phyloP scores from a whole-genome alignment of 2,113 vertebrate genomes.

The Gobiocypris rarus region DNA sequence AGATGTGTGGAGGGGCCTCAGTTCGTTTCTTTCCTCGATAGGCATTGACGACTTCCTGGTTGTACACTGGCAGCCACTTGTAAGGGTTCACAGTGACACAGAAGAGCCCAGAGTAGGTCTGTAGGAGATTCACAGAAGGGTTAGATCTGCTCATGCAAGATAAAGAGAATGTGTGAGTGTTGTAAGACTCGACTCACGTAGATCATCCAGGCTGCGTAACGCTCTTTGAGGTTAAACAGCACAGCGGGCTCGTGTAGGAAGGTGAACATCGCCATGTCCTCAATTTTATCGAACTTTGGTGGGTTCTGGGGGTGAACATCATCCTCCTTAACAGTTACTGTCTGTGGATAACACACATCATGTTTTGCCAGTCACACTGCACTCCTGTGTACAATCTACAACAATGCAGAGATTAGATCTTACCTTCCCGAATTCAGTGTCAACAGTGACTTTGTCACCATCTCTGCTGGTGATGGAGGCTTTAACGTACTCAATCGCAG shows the following conservation, averaged over 20 bases:
- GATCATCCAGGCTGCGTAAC: slow-evolving; percentile 85
- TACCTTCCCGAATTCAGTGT: slow-evolving; percentile 80
- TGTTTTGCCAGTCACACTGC: no score
- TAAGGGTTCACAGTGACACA: slow-evolving; percentile 49
- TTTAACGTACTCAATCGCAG: slow-evolving; percentile 77
- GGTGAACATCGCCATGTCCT: slow-evolving; percentile 87
- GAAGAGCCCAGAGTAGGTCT: no score
- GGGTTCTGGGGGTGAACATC: slow-evolving; percentile 84
- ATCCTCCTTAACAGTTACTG: slow-evolving; percentile 77
- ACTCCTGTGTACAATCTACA: no score
- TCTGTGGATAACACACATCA: slow-evolving; percentile 56
- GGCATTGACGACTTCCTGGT: slow-evolving; percentile 1
- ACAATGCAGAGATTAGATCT: not conserved
- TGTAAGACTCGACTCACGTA: slow-evolving; percentile 71
- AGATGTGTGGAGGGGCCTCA: slow-evolving; percentile 23
- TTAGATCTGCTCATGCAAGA: no score
- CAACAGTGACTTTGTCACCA: slow-evolving; percentile 78
- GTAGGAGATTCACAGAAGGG: no score
- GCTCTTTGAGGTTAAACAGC: slow-evolving; percentile 85
- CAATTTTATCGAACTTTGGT: slow-evolving; percentile 82
- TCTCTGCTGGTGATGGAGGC: slow-evolving; percentile 76
- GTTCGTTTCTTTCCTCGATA: slow-evolving; percentile 55
- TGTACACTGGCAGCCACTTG: slow-evolving; percentile 89
- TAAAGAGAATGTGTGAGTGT: not conserved
- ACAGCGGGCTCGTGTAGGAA: slow-evolving; percentile 83